Evolutionary conservation across 2,797 vertebrate species (phyloP).

Genomic region (Poecilia picta): DNA sequence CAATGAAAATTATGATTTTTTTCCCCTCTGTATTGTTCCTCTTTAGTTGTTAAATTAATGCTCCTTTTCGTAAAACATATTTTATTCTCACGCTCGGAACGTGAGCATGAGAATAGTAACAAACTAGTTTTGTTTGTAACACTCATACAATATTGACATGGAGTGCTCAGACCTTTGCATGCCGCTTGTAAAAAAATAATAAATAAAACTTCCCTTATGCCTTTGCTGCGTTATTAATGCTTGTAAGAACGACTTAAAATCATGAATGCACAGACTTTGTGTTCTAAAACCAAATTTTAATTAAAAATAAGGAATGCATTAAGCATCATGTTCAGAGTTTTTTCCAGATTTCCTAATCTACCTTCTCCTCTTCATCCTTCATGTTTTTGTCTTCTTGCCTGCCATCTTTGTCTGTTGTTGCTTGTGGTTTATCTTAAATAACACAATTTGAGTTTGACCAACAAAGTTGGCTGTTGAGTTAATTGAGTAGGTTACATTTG

Average conservation of each 20-base stretch:
- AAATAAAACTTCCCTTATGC: not conserved
- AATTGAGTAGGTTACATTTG: too few relatives aligned
- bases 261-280: not conserved
- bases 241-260: slow-evolving; percentile 1
- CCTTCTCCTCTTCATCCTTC: slow-evolving; percentile 50
- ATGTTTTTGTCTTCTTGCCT: slow-evolving; percentile 38
- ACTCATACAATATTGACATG: not conserved
- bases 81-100: not conserved
- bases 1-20: not conserved
- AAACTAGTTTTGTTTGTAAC: not conserved
- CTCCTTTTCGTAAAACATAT: not conserved
- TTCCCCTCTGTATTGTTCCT: too few relatives aligned
- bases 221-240: slow-evolving; percentile 22
- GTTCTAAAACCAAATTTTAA: not conserved
- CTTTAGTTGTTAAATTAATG: not conserved
- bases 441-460: slow-evolving; percentile 1
- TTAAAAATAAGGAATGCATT: slow-evolving; percentile 27
- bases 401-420: slow-evolving; percentile 28
- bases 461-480: slow-evolving; percentile 9
- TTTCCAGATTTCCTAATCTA: slow-evolving; percentile 15
- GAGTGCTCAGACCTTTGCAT: slow-evolving; percentile 12
- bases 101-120: not conserved
- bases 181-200: not conserved
- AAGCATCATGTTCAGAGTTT: slow-evolving; percentile 11
- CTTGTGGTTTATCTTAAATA: not conserved